phyloP scores from a whole-genome alignment of 2,797 vertebrate species.

The Channallabes apus region DNA sequence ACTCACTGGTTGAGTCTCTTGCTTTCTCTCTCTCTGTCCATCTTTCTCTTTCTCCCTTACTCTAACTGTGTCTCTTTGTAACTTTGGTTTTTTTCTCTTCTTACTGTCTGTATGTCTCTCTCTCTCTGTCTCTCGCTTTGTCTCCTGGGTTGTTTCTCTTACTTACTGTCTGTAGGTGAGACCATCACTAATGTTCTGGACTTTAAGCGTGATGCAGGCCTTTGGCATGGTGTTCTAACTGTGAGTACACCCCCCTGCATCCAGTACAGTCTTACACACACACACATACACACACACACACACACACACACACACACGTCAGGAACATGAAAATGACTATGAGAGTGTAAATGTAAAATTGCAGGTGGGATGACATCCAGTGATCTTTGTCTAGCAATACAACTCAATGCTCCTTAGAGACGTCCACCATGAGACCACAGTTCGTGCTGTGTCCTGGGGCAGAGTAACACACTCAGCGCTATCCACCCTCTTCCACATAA shows the following conservation, averaged over 20 bases:
- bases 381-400: not conserved
- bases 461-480: too few species aligned
- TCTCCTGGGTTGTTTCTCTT: not conserved
- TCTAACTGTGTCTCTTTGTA: not conserved
- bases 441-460: not conserved
- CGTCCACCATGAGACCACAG: not conserved
- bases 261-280: slow-evolving; percentile 4
- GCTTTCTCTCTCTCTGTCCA: not conserved
- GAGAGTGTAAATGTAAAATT: not conserved
- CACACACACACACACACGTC: slow-evolving; percentile 8
- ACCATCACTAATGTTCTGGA: slow-evolving; percentile 93
- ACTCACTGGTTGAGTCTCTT: not conserved
- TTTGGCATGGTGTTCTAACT: slow-evolving; percentile 93
- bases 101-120: too few species aligned
- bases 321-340: not conserved
- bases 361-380: not conserved
- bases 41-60: not conserved
- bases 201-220: slow-evolving; percentile 94
- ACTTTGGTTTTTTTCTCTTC: too few species aligned
- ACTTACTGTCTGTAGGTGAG: slow-evolving; percentile 78
- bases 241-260: slow-evolving; percentile 73
- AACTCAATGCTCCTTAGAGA: not conserved
- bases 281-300: slow-evolving; percentile 20
- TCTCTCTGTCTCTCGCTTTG: not conserved
- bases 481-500: not conserved